These are phyloP conservation scores for Sebastes nivosus DNA, from an alignment of 2,797 vertebrate genomes.

Conservation along the genomic window DNA sequence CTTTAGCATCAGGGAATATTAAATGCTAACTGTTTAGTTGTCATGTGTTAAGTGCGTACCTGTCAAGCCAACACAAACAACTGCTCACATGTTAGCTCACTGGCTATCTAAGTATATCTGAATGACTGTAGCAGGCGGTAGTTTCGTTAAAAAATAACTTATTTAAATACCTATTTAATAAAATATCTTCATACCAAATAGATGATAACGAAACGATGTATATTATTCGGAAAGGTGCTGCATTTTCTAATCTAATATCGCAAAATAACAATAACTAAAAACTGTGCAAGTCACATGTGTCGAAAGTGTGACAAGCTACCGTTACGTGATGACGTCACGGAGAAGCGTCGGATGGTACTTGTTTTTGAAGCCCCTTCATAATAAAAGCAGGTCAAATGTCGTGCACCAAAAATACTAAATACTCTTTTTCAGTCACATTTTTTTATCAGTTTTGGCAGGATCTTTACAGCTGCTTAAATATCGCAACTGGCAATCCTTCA, in stretches of 20 bases:
- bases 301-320: constrained; percentile 54
- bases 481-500: no score
- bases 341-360: background rate
- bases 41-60: background rate
- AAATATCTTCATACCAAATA: accelerated
- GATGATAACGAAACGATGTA: accelerated
- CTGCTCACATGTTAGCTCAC: constrained; percentile 51
- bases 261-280: background rate
- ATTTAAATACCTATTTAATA: background rate
- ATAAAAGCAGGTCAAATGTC: constrained; percentile 3
- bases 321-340: background rate
- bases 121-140: background rate
- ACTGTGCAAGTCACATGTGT: background rate
- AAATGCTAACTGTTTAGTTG: background rate
- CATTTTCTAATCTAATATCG: background rate
- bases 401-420: background rate
- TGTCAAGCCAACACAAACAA: background rate
- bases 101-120: constrained; percentile 7
- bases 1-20: background rate
- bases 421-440: no score
- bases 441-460: no score
- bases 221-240: accelerated
- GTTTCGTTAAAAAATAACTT: constrained; percentile 34
- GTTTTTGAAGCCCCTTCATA: background rate
- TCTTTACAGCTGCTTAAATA: no score